phyloP scores from a whole-genome alignment of 2,797 vertebrate genomes.

The Yasuhikotakia modesta region DNA sequence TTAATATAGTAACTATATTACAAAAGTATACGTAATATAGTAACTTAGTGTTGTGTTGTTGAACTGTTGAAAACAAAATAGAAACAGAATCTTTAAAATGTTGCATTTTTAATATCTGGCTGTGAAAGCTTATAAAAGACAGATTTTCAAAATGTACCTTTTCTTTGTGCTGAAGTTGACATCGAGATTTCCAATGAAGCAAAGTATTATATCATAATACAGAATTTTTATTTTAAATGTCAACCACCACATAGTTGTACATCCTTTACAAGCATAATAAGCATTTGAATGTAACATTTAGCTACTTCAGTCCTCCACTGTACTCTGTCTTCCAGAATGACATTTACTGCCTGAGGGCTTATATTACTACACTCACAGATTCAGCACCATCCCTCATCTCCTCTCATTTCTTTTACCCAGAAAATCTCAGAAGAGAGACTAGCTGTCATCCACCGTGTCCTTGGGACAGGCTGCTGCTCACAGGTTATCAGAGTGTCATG shows the following conservation, averaged over 20 bases:
- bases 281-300: not conserved
- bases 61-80: too few species aligned
- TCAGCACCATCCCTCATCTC: not conserved
- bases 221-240: not conserved
- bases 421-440: conserved; percentile 16
- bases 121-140: too few species aligned
- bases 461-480: conserved; percentile 4
- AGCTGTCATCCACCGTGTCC: not conserved
- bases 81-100: too few species aligned
- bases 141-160: too few species aligned
- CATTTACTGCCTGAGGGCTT: not conserved
- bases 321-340: not conserved
- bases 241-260: not conserved
- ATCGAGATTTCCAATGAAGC: not conserved
- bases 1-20: too few species aligned
- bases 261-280: not conserved
- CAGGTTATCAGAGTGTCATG: conserved; percentile 5
- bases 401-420: not conserved
- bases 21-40: too few species aligned
- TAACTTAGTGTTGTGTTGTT: too few species aligned
- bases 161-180: not conserved
- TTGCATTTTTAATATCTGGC: too few species aligned
- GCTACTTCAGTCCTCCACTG: not conserved
- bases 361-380: not conserved
- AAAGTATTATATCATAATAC: not conserved